Base-by-base conservation (phyloP, 2,113 vertebrate genomes). In the Hippotragus niger region DNA sequence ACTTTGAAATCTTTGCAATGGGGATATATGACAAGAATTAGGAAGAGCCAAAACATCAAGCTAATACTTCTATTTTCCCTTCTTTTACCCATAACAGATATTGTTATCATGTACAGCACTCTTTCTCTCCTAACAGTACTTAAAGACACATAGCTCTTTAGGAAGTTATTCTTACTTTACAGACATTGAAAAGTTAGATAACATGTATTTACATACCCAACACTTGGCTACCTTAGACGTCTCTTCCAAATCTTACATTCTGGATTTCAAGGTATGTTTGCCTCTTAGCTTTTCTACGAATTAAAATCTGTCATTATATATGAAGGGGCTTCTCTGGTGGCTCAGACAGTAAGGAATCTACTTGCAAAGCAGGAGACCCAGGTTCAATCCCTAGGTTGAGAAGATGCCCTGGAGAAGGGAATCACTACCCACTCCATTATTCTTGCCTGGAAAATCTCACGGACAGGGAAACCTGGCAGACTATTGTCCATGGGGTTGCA, bases 1-100 rank as follows among this genome's bases (percentile, higher is more conserved):
- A 95, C 6, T 88, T 95, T 40, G 71, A 95, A 76, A 60, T 64
- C 47, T 96, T 87, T 84, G 53, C 40, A 58, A 2, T 76, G 36
- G 21, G 10, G 3, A 9, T 29, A 4, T 64, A 80, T 60, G 81
- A 9, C 25, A 95, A 52, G 43, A 91, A 64, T 57, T 53, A 43
- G 43, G 43, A 90, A 87, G 16, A 29, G 1, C 3, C 11, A 58
- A 21, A 17, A 71, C 14, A 36, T 71, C n/a, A 89, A 52, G 55
- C 16, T 47, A 23, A 62, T 29, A 19, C 4, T 40, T 7, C 14
- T 8, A 2, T 11, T 57, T 95, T n/a, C 27, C 4, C 29, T 78
- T 78, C 25, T 84, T 45, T 53, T 29, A 45, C n/a, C 33, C 11
- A 3, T 2, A 88, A 27, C 2, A 45, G 55, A 33, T 7, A 43